phyloP scores from a whole-genome alignment of 2,797 vertebrate species.

The Lutjanus campechanus region DNA sequence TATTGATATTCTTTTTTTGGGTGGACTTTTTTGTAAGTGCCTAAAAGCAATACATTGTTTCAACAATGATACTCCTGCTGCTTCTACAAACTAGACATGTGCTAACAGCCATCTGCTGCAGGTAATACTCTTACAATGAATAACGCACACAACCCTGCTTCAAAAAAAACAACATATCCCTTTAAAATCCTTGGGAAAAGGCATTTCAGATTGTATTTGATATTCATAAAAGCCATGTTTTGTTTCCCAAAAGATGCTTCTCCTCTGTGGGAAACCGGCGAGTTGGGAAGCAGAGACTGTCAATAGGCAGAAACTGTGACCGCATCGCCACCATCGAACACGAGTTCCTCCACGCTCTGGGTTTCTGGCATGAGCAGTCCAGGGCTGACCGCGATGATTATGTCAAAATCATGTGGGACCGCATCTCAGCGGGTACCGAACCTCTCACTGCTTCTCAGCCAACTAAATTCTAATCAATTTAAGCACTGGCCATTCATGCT shows the following conservation, averaged over 20 bases:
- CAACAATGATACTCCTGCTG: too few species aligned
- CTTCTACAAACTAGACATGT: too few species aligned
- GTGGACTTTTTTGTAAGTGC: too few species aligned
- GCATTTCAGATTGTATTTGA: background rate
- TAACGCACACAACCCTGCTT: too few species aligned
- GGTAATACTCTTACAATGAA: too few species aligned
- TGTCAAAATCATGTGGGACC: slow-evolving; percentile 90
- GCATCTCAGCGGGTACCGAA: slow-evolving; percentile 87
- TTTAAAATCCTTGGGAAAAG: background rate
- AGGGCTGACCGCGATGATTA: slow-evolving; percentile 92
- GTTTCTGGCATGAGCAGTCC: slow-evolving; percentile 97
- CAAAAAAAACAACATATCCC: too few species aligned
- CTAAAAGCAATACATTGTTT: too few species aligned
- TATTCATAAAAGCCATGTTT: slow-evolving; percentile 5
- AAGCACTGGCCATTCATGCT: background rate
- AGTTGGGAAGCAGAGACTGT: slow-evolving; percentile 87
- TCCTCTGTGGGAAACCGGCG: slow-evolving; percentile 91
- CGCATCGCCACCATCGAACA: slow-evolving; percentile 91
- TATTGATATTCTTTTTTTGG: too few species aligned
- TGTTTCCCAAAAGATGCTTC: slow-evolving; percentile 88
- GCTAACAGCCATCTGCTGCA: too few species aligned
- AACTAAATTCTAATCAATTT: background rate
- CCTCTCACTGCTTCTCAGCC: background rate
- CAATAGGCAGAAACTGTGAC: slow-evolving; percentile 91
- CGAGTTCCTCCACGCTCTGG: slow-evolving; percentile 93